Conservation (phyloP, 2,113 vertebrate genomes). For the Python bivittatus region DNA sequence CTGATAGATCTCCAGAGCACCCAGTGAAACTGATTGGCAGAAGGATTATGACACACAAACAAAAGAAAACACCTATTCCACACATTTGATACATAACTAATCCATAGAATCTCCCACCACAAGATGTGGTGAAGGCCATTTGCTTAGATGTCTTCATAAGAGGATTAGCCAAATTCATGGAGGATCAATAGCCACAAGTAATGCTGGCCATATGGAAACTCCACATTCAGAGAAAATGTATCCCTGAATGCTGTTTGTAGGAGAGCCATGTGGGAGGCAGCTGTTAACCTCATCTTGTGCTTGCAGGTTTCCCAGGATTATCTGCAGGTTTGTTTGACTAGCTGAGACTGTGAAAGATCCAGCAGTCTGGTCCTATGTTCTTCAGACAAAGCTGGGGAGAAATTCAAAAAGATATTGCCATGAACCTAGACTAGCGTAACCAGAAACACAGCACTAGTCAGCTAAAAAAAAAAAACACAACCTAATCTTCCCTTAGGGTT, state of each 20-base stretch:
- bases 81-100: not conserved
- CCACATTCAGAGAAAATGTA: not conserved
- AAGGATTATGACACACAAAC: not conserved
- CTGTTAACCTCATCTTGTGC: not conserved
- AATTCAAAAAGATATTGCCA: not conserved
- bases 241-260: not conserved
- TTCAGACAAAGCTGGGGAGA: not conserved
- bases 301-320: not conserved
- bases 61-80: not conserved
- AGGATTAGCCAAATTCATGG: not conserved
- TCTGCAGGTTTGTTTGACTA: not conserved
- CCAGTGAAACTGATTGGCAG: not conserved
- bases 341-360: not conserved
- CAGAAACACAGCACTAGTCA: not conserved
- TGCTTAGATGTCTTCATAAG: not conserved
- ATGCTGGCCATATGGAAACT: not conserved
- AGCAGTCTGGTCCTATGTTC: not conserved
- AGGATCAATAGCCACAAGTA: not conserved
- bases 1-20: not conserved
- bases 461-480: not conserved
- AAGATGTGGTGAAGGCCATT: not conserved
- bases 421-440: slow-evolving; percentile 1
- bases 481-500: not conserved
- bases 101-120: not conserved
- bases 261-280: not conserved